A percentile compares a stretch with the other conserved stretches of the same genome.
Evolutionary conservation across 2,113 vertebrate genomes (phyloP).

Genomic region (Trachemys scripta): DNA sequence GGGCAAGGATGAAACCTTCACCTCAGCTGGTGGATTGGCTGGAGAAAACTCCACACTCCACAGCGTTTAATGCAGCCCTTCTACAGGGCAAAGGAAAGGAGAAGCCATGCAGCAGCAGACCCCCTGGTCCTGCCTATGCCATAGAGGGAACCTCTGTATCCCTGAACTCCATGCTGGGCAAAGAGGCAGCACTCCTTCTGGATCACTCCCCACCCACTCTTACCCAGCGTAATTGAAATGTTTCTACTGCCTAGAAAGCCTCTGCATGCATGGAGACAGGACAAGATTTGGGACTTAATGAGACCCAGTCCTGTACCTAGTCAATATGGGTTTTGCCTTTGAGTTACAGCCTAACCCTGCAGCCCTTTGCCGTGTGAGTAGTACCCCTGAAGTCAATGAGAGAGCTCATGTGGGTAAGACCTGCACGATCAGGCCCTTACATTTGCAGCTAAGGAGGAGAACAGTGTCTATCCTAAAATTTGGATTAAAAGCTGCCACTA

Average conservation of each 20-base stretch:
- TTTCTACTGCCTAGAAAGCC: neutral
- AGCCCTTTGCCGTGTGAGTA: too few relatives aligned
- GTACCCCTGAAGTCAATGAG: too few relatives aligned
- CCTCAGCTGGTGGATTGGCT: neutral
- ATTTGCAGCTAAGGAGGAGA: too few relatives aligned
- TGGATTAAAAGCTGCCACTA: too few relatives aligned
- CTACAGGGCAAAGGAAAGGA: neutral
- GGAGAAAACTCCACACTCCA: neutral
- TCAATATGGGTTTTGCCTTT: neutral
- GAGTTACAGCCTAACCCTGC: too few relatives aligned
- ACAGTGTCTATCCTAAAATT: too few relatives aligned
- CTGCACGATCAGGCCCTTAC: too few relatives aligned
- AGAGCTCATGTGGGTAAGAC: too few relatives aligned
- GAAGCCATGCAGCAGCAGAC: neutral
- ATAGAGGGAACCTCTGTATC: neutral
- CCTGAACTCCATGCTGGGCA: too few relatives aligned
- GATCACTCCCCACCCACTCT: too few relatives aligned
- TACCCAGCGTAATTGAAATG: too few relatives aligned
- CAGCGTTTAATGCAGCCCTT: neutral
- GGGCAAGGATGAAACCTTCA: neutral
- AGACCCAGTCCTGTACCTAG: neutral
- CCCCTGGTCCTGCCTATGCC: neutral
- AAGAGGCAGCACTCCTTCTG: too few relatives aligned
- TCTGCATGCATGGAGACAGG: neutral
- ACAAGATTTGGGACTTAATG: neutral